Percentiles rank a stretch among this genome's conserved stretches.
These are phyloP conservation scores for Yponomeuta plumbellus DNA, from an alignment of 2,888 invertebrate species.

Conservation along the genomic window DNA sequence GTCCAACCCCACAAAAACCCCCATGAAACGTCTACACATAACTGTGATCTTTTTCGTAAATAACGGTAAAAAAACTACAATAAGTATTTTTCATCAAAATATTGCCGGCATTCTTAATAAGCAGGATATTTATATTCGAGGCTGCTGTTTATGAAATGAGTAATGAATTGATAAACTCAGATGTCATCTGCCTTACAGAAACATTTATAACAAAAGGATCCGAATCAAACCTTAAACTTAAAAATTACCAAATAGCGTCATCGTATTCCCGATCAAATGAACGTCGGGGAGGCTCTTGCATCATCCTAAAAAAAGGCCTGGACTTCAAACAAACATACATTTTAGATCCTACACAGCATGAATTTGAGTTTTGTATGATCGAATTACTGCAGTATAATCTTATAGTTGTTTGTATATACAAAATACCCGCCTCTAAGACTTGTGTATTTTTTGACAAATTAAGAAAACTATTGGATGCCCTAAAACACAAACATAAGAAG, in stretches of 20 bases:
- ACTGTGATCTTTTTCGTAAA: too few relatives aligned
- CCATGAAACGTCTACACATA: too few relatives aligned
- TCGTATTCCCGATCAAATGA: background rate
- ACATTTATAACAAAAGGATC: background rate
- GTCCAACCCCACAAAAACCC: too few relatives aligned
- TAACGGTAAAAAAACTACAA: too few relatives aligned
- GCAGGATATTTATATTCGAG: too few relatives aligned
- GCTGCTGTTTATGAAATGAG: too few relatives aligned
- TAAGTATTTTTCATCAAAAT: too few relatives aligned
- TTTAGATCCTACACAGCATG: too few relatives aligned
- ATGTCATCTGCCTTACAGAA: slow-evolving; percentile 1
- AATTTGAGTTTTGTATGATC: too few relatives aligned
- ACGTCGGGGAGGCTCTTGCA: background rate
- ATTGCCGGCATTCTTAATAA: too few relatives aligned
- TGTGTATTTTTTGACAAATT: background rate
- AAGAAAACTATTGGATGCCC: background rate
- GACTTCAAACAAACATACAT: background rate
- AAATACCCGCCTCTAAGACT: background rate
- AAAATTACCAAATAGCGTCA: background rate
- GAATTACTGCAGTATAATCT: too few relatives aligned
- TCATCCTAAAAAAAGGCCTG: background rate
- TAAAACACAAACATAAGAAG: background rate
- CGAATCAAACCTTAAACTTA: background rate
- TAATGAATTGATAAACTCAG: background rate
- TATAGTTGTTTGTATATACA: background rate